Conservation (phyloP, 2,888 invertebrate genomes). For the Anthophora plumipes region DNA sequence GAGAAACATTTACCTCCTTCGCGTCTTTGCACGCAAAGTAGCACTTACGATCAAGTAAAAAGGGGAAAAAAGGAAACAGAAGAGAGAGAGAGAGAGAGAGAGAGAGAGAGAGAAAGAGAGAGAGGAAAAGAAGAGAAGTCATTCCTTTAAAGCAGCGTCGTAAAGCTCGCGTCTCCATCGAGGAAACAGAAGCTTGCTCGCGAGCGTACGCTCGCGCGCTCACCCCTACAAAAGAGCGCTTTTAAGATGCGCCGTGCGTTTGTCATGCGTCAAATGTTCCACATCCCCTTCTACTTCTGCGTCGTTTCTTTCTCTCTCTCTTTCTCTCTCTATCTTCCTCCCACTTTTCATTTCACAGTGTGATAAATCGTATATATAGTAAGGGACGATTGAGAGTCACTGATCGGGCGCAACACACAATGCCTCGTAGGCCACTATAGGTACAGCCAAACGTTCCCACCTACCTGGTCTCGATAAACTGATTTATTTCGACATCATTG, state of each 20-base stretch:
- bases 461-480: constrained; percentile 82
- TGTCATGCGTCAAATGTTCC: constrained; percentile 43
- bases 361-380: background rate
- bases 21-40: constrained; percentile 10
- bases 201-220: background rate
- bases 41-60: background rate
- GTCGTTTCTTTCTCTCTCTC: background rate
- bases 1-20: constrained; percentile 14
- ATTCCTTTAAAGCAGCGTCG: background rate
- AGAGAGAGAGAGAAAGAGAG: background rate
- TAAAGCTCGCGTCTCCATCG: constrained; percentile 11
- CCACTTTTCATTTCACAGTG: background rate
- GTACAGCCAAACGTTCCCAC: constrained; percentile 73
- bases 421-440: constrained; percentile 72
- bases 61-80: no score
- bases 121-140: constrained; percentile 5
- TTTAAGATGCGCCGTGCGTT: constrained; percentile 43
- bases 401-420: constrained; percentile 78
- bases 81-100: background rate
- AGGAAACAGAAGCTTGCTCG: constrained; percentile 12
- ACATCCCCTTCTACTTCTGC: background rate
- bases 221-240: constrained; percentile 23
- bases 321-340: background rate
- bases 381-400: constrained; percentile 78
- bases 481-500: constrained; percentile 84